These are phyloP conservation scores for Lutjanus campechanus DNA, from an alignment of 2,797 vertebrate species.

Conservation along the genomic window DNA sequence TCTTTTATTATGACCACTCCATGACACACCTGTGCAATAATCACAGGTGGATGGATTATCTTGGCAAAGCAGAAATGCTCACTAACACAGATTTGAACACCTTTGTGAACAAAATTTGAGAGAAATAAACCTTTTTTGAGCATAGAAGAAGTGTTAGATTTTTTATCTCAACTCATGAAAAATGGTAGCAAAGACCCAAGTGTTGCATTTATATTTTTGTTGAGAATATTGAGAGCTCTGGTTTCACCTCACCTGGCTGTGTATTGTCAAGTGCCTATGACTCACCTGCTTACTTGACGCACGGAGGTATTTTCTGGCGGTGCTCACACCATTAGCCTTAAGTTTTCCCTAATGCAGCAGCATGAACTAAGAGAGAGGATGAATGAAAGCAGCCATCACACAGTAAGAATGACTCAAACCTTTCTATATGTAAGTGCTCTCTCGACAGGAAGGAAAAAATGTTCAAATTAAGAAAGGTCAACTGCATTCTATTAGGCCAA, in stretches of 20 bases:
- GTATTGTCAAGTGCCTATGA: slow-evolving; percentile 24
- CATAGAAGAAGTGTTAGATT: too few species aligned
- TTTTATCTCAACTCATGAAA: too few species aligned
- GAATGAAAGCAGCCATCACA: slow-evolving; percentile 28
- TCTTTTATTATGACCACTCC: too few species aligned
- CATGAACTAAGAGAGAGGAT: slow-evolving; percentile 3
- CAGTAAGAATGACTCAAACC: slow-evolving; percentile 53
- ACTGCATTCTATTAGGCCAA: slow-evolving; percentile 29
- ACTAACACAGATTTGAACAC: too few species aligned
- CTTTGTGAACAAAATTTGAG: too few species aligned
- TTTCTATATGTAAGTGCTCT: slow-evolving; percentile 4
- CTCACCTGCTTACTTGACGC: slow-evolving; percentile 23
- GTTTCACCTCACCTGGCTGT: slow-evolving; percentile 11
- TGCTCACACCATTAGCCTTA: slow-evolving; percentile 2
- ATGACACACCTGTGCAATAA: too few species aligned
- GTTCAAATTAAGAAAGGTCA: slow-evolving; percentile 57
- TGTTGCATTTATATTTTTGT: too few species aligned
- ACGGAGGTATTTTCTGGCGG: slow-evolving; percentile 37
- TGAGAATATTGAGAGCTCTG: not conserved
- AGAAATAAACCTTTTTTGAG: too few species aligned
- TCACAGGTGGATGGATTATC: too few species aligned
- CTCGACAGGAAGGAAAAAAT: slow-evolving; percentile 45
- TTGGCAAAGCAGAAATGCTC: too few species aligned
- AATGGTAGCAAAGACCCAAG: too few species aligned
- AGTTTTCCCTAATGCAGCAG: slow-evolving; percentile 14